Conservation (phyloP, 2,113 vertebrate species). For the Hiodon alosoides region DNA sequence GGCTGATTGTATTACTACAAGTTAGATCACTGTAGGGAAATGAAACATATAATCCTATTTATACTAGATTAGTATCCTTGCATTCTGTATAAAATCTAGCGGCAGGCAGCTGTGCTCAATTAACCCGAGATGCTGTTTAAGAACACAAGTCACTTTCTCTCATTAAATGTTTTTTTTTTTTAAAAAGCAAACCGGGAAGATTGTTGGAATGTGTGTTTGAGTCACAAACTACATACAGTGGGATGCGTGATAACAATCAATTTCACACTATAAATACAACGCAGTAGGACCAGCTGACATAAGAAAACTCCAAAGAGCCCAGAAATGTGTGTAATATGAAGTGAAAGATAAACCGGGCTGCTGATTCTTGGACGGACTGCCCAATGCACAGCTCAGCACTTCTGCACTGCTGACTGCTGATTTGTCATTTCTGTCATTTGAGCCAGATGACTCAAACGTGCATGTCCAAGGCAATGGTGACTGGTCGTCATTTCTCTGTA, state of each 20-base stretch:
- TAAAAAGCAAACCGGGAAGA: too few species aligned
- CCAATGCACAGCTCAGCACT: background rate
- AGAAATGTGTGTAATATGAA: background rate
- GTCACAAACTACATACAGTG: background rate
- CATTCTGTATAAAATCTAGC: background rate
- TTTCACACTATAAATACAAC: background rate
- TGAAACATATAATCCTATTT: background rate
- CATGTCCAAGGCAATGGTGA: too few species aligned
- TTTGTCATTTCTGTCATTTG: too few species aligned
- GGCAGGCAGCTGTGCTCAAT: background rate
- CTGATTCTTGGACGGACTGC: background rate
- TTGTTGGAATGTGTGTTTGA: background rate
- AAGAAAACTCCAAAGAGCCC: background rate
- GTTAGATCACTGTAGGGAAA: background rate
- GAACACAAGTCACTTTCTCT: background rate
- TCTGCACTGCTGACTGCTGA: too few species aligned
- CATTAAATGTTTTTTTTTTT: background rate
- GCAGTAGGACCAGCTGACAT: background rate
- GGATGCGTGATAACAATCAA: background rate
- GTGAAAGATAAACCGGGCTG: background rate
- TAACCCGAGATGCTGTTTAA: background rate
- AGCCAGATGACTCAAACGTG: too few species aligned
- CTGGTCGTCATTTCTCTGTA: too few species aligned
- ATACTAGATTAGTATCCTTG: background rate
- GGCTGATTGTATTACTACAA: background rate